These are phyloP conservation scores for Elymnias hypermnestra DNA, from an alignment of 1,140 invertebrate genomes.

Conservation along the genomic window DNA sequence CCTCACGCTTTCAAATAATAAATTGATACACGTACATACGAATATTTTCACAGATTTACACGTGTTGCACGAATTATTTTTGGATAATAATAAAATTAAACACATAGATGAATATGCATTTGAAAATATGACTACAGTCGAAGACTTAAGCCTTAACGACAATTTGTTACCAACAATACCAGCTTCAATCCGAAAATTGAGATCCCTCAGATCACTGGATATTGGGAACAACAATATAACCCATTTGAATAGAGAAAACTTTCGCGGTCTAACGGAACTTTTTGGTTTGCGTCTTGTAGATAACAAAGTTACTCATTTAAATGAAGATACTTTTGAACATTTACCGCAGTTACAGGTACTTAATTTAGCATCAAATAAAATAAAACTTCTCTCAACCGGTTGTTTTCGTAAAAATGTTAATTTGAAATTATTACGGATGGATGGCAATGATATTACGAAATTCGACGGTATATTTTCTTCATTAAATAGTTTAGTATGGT, in stretches of 20 bases:
- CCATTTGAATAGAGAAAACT: conserved; percentile 77
- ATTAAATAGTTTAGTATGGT: conserved; percentile 81
- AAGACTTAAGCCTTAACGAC: conserved; percentile 86
- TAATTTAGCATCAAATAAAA: conserved; percentile 83
- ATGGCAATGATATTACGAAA: conserved; percentile 81
- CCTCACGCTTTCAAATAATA: conserved; percentile 85
- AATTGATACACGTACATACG: conserved; percentile 81
- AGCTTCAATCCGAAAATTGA: conserved; percentile 80
- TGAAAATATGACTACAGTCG: conserved; percentile 86
- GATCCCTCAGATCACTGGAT: conserved; percentile 85
- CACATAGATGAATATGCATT: conserved; percentile 84
- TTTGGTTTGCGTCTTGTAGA: conserved; percentile 81
- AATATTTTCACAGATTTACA: conserved; percentile 84
- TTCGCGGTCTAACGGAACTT: conserved; percentile 79
- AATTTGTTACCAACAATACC: conserved; percentile 86
- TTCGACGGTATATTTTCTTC: conserved; percentile 82
- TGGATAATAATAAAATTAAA: conserved; percentile 85
- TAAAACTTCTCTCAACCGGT: conserved; percentile 79
- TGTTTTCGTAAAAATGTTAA: conserved; percentile 81
- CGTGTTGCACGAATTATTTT: conserved; percentile 82
- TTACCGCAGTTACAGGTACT: conserved; percentile 81
- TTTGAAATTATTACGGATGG: conserved; percentile 81
- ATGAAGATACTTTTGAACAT: conserved; percentile 80
- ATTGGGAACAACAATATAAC: conserved; percentile 86
- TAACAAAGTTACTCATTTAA: conserved; percentile 81